Conservation (phyloP, 2,888 invertebrate species). For the Allacma fusca region DNA sequence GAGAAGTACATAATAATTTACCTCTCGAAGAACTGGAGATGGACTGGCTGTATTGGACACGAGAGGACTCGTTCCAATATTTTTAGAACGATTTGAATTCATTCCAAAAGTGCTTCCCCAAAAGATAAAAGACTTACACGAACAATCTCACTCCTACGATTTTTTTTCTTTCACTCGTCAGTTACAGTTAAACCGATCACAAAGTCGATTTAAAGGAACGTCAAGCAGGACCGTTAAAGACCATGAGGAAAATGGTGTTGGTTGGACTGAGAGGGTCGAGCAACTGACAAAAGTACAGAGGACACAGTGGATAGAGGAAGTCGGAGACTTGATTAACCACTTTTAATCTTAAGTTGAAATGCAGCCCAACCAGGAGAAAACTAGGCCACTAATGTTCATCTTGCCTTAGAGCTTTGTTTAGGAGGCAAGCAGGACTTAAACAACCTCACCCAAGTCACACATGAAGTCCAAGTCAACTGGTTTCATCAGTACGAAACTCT, state of each 20-base stretch:
- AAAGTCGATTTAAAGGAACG: not conserved
- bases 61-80: conserved; percentile 60
- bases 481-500: conserved; percentile 33
- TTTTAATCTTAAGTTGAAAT: conserved; percentile 38
- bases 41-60: conserved; percentile 58
- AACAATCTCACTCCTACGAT: not conserved
- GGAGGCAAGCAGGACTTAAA: conserved; percentile 24
- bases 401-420: conserved; percentile 35
- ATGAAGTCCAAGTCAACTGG: conserved; percentile 35
- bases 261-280: conserved; percentile 29
- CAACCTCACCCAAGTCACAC: conserved; percentile 41
- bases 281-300: conserved; percentile 29
- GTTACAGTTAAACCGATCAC: not conserved
- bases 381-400: conserved; percentile 47
- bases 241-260: conserved; percentile 33
- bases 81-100: conserved; percentile 58
- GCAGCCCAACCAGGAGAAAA: conserved; percentile 44
- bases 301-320: conserved; percentile 37
- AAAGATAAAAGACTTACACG: conserved; percentile 32
- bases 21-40: conserved; percentile 57
- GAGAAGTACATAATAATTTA: conserved; percentile 43
- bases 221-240: not conserved
- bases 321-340: conserved; percentile 43
- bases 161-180: not conserved
- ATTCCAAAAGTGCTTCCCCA: conserved; percentile 43